phyloP scores from a whole-genome alignment of 2,797 vertebrate genomes.

The Catamblyrhynchus diadema region DNA sequence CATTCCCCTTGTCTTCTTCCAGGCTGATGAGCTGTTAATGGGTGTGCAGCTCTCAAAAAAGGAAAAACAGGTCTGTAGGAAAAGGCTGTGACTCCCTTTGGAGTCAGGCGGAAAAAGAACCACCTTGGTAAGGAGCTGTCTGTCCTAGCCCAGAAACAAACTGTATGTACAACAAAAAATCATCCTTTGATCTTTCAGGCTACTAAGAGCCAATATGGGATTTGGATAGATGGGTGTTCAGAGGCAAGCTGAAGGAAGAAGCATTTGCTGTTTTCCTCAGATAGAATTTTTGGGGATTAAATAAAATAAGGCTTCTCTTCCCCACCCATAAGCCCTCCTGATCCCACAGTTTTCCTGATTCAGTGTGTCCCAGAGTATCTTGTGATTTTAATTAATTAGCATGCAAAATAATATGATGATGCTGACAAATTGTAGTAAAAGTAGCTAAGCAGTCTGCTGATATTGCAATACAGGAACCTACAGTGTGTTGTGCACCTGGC shows the following conservation, averaged over 20 bases:
- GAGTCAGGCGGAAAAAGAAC: not conserved
- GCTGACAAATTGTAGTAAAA: not conserved
- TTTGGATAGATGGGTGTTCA: not conserved
- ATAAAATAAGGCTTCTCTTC: not conserved
- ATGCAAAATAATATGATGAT: not conserved
- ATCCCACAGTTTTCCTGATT: not conserved
- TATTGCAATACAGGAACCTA: rapidly evolving
- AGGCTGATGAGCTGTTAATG: not conserved
- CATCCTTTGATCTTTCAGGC: not conserved
- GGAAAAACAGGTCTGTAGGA: not conserved
- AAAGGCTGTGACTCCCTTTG: not conserved
- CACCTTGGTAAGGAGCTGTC: not conserved
- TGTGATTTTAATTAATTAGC: not conserved
- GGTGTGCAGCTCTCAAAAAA: not conserved
- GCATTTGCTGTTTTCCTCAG: not conserved
- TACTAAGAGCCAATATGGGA: rapidly evolving
- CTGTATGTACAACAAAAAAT: rapidly evolving
- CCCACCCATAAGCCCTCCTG: not conserved
- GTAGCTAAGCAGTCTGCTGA: not conserved
- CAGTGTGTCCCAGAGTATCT: not conserved
- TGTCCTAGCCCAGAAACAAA: not conserved
- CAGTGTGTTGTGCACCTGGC: not conserved
- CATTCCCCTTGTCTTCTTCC: not conserved
- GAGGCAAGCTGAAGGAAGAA: not conserved
- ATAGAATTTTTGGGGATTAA: not conserved